These are phyloP conservation scores for Kryptolebias marmoratus DNA, from an alignment of 2,113 vertebrate genomes.

Conservation along the genomic window DNA sequence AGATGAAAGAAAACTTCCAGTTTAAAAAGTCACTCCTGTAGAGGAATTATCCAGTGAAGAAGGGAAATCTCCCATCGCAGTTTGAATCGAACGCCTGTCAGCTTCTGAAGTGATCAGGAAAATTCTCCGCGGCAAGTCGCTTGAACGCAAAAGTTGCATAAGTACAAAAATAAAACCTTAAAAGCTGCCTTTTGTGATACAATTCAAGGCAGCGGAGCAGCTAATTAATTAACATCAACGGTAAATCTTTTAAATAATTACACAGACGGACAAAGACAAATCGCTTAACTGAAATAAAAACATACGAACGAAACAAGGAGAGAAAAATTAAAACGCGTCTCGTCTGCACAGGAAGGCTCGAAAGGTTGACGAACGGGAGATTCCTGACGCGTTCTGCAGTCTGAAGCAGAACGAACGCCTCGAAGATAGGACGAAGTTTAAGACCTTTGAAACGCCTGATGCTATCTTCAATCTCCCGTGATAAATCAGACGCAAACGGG, in stretches of 20 bases:
- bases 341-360: constrained; percentile 54
- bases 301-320: constrained; percentile 37
- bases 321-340: constrained; percentile 35
- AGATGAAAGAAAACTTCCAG: constrained; percentile 36
- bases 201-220: constrained; percentile 56
- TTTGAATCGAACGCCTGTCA: constrained; percentile 39
- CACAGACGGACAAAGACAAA: constrained; percentile 36
- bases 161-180: constrained; percentile 46
- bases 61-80: constrained; percentile 40
- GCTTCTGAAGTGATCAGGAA: constrained; percentile 21
- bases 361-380: constrained; percentile 42
- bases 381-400: constrained; percentile 39
- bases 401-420: constrained; percentile 47
- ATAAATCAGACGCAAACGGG: constrained; percentile 36
- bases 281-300: constrained; percentile 25
- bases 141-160: constrained; percentile 40
- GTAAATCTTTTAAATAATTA: constrained; percentile 66
- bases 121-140: constrained; percentile 45
- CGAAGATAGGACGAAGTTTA: constrained; percentile 50
- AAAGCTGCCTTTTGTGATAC: constrained; percentile 39
- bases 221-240: constrained; percentile 35
- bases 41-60: constrained; percentile 54
- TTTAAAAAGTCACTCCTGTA: constrained; percentile 34
- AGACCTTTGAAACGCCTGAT: constrained; percentile 64
- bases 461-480: constrained; percentile 52